These are phyloP conservation scores for Anthoptus insignis DNA, from an alignment of 2,888 invertebrate species.

Conservation along the genomic window DNA sequence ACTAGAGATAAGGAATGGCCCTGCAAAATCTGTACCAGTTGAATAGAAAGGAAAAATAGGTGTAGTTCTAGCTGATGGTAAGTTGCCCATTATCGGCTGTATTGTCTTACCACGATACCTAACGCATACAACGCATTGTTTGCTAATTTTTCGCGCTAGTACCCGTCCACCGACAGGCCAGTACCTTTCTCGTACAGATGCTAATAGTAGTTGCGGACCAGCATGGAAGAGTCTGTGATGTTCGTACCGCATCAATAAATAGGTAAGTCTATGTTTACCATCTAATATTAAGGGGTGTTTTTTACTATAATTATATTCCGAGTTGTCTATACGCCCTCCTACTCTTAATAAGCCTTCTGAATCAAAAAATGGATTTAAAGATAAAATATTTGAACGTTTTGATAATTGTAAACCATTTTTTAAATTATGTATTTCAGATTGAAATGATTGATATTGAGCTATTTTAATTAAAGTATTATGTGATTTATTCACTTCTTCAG, in stretches of 20 bases:
- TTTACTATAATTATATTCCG: not conserved
- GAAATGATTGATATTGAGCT: not conserved
- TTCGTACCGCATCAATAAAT: not conserved
- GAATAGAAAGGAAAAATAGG: conserved; percentile 30
- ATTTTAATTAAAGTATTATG: not conserved
- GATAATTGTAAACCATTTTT: not conserved
- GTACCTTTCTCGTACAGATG: conserved; percentile 17
- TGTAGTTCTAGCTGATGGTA: conserved; percentile 25
- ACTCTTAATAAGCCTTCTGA: not conserved
- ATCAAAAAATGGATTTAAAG: not conserved
- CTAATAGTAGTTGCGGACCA: conserved; percentile 32
- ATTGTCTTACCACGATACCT: conserved; percentile 24
- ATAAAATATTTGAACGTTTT: not conserved
- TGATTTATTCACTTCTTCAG: conserved; percentile 5
- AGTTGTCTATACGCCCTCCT: not conserved
- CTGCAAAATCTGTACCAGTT: conserved; percentile 35
- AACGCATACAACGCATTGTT: conserved; percentile 23
- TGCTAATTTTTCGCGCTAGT: conserved; percentile 19
- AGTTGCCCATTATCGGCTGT: conserved; percentile 39
- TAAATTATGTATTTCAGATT: not conserved
- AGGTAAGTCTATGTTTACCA: not conserved
- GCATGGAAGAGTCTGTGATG: conserved; percentile 27
- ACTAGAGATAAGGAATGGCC: conserved; percentile 34
- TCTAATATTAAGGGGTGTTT: conserved; percentile 4
- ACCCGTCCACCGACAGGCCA: conserved; percentile 38